These are phyloP conservation scores for Clamator glandarius DNA, from an alignment of 2,797 vertebrate genomes.

Conservation along the genomic window DNA sequence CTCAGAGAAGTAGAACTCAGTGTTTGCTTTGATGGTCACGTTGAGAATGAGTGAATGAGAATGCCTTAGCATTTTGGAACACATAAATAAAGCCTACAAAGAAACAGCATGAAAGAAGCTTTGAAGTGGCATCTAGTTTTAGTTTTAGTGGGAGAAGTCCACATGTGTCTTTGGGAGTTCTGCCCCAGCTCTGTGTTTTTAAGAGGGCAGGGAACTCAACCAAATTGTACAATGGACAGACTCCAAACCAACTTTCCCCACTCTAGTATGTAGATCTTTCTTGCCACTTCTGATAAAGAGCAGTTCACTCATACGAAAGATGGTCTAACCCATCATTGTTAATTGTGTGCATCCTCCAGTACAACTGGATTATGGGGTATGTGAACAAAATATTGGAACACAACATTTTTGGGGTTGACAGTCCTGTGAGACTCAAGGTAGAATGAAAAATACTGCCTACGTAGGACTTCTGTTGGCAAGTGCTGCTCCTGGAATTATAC, in stretches of 20 bases:
- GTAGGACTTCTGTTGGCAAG: not conserved
- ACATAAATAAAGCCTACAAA: constrained; percentile 34
- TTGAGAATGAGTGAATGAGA: constrained; percentile 31
- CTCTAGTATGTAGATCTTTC: not conserved
- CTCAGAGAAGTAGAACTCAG: not conserved
- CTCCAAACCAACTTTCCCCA: not conserved
- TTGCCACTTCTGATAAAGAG: not conserved
- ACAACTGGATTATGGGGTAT: not conserved
- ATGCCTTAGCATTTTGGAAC: not conserved
- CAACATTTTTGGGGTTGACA: not conserved
- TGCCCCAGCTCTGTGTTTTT: not conserved
- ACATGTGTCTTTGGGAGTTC: constrained; percentile 7
- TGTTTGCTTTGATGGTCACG: constrained; percentile 25
- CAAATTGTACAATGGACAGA: not conserved
- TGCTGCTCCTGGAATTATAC: not conserved
- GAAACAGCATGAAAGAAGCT: not conserved
- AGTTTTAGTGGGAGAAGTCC: constrained; percentile 34
- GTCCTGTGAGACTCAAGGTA: not conserved
- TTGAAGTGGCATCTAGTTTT: constrained; percentile 61
- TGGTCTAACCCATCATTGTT: not conserved
- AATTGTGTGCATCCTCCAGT: not conserved
- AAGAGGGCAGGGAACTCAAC: not conserved
- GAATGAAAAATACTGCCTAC: not conserved
- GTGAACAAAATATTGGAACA: not conserved
- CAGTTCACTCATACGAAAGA: not conserved